phyloP scores from a whole-genome alignment of 30 jellyfish, hydroid and myxozoan genomes.

The Catostylus mosaicus region DNA sequence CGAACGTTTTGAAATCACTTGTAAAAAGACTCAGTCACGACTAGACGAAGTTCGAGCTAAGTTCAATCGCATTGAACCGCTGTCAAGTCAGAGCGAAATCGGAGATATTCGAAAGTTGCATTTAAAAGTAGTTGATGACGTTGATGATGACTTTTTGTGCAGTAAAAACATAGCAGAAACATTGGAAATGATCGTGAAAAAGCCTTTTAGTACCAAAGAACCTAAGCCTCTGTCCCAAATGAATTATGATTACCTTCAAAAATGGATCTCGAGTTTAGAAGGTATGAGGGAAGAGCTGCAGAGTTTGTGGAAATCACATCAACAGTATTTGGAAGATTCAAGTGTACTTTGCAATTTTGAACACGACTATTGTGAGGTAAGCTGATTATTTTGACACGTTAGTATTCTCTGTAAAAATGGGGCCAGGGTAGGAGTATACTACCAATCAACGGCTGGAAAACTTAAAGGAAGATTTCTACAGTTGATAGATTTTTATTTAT shows the following conservation, averaged over 20 bases:
- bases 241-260: slow-evolving; percentile 75
- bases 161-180: slow-evolving; percentile 79
- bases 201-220: slow-evolving; percentile 66
- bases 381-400: not conserved
- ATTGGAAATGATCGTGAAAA: slow-evolving; percentile 68
- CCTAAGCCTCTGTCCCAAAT: slow-evolving; percentile 58
- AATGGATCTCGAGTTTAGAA: slow-evolving; percentile 60
- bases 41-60: slow-evolving; percentile 47
- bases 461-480: no score
- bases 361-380: slow-evolving; percentile 59
- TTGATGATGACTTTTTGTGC: slow-evolving; percentile 80
- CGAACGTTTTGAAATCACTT: slow-evolving; percentile 87
- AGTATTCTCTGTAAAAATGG: not conserved
- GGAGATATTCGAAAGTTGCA: slow-evolving; percentile 61
- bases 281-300: slow-evolving; percentile 62
- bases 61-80: slow-evolving; percentile 54
- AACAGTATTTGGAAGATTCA: slow-evolving; percentile 66
- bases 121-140: slow-evolving; percentile 66
- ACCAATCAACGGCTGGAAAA: no score
- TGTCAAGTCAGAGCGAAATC: slow-evolving; percentile 65
- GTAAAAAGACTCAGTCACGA: slow-evolving; percentile 63
- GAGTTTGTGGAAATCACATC: slow-evolving; percentile 63
- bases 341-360: slow-evolving; percentile 73
- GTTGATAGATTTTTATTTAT: no score
- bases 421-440: no score